Base-by-base conservation (phyloP, 2,888 invertebrate species). In the Ichneumoninae sp. region DNA sequence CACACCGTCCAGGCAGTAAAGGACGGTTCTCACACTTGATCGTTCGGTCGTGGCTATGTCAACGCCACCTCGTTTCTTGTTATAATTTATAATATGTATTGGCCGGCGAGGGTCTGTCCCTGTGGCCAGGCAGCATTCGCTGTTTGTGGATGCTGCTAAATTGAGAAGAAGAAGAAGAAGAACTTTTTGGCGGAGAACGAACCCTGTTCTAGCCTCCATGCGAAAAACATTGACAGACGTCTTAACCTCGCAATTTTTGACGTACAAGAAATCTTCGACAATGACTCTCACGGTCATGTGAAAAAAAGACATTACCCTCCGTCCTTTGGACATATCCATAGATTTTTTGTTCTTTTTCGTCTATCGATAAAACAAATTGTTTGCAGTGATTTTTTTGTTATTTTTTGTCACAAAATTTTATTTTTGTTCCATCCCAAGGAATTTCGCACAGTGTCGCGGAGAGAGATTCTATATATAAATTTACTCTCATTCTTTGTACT, bases 231-330 rank as follows among this genome's bases (percentile, higher is more conserved):
- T 82, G 82, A 84, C 82, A 76, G 84, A 76, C 75, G 79, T 75
- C 85, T 77, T 87, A 87, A 86, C 86, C 87, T 82, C 81, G 26
- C 82, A 80, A 84, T 68, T 82, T 85, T 87, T 86, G 86, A 87
- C 87, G 78, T 86, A 83, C 52, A 78, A 74, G 69, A 62, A 33
- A 72, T 74, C 57, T 19, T 69, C 79, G 52, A 82, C 78, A 85
- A 87, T 87, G 87, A 86, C 87, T 84, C 68, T 87, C 77, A 81
- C 68, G 84, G 72, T 82, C 70, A 80, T 78, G 52, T 75, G 79
- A 68, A 66, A 79, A 71, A 77, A 74, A 76, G 69, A 33, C 54
- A 57, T 74, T 22, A 40, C 71, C 52, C 52, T 33, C 8, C 16
- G 30, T 30, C 33, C 3, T 62, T 33, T n/a, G 1, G 78, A 57